Base-by-base conservation (phyloP, 2,113 vertebrate species). In the Pelodiscus sinensis region DNA sequence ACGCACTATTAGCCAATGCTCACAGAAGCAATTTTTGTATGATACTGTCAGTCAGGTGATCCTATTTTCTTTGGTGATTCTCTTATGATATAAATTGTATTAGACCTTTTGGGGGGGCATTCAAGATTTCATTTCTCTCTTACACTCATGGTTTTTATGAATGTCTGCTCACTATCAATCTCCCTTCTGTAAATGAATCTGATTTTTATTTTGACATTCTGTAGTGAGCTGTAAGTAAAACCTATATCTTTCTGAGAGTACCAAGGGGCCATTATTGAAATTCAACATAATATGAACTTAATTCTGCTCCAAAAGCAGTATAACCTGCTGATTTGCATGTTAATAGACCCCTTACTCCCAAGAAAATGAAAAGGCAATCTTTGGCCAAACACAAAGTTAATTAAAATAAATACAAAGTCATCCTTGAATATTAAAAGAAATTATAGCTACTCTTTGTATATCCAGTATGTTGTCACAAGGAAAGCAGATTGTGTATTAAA, bases 331-430 rank as follows among this genome's bases (percentile, higher is more conserved):
- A 94, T 96, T 95, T 95, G 31, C 94, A 95, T 95, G 44, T 79
- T 96, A 94, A 96, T 86, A 81, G 84, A 81, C 2, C 50, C 89
- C 79, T 94, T 90, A 51, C 84, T 81, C 83, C 84, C 0, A 1
- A 62, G 54, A 84, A 92, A 89, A 92, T 94, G 92, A 94, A 56
- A 92, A 60, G 15, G 14, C 68, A 79, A 92, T 94, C 87, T 94
- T 90, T 81, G 83, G 68, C 62, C 87, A 92, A 92, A 94, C 92
- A 87, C 51, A 77, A 6, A 94, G 92, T 95, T 96, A 96, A 96
- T 97, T 94, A 83, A 90, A 94, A 84, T 19, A 54, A 54, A 54
- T 54, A 95, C 77, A 86, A 84, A 93, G 77, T n/a, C 82, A 90
- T 68, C 10, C 56, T 57, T 83, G 92, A 73, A 85, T 89, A 44